These are phyloP conservation scores for Phenacoccus solenopsis DNA, from an alignment of 1,140 invertebrate genomes.

Conservation along the genomic window DNA sequence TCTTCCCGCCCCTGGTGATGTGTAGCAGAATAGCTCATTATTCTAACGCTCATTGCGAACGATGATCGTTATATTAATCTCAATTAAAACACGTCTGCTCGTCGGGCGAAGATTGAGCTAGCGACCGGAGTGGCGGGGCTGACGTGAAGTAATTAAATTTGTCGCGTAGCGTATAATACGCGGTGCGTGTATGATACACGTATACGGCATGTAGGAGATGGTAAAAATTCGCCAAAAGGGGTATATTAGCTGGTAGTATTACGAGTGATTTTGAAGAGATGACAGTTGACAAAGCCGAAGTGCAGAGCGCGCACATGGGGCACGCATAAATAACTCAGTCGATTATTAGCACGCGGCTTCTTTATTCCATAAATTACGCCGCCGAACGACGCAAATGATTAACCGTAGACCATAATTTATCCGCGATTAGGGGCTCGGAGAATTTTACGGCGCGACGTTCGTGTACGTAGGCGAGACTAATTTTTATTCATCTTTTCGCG, in stretches of 20 bases:
- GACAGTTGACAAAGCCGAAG: conserved; percentile 15
- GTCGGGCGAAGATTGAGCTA: no score
- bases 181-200: neutral
- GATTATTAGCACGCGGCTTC: conserved; percentile 16
- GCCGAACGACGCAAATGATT: conserved; percentile 4
- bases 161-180: neutral
- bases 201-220: no score
- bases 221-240: neutral
- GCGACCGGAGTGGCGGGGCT: neutral
- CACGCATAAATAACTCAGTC: conserved; percentile 14
- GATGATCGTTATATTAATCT: neutral
- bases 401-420: conserved; percentile 7
- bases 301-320: conserved; percentile 12
- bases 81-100: neutral
- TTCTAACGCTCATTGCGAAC: no score
- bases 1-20: no score
- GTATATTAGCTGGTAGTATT: neutral
- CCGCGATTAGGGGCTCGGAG: neutral
- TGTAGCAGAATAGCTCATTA: no score
- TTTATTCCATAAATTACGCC: conserved; percentile 8
- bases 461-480: neutral
- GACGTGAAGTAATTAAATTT: neutral
- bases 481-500: neutral
- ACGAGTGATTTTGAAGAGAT: conserved; percentile 4
- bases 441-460: neutral